These are phyloP conservation scores for Formica exsecta DNA, from an alignment of 1,140 invertebrate species.

Conservation along the genomic window DNA sequence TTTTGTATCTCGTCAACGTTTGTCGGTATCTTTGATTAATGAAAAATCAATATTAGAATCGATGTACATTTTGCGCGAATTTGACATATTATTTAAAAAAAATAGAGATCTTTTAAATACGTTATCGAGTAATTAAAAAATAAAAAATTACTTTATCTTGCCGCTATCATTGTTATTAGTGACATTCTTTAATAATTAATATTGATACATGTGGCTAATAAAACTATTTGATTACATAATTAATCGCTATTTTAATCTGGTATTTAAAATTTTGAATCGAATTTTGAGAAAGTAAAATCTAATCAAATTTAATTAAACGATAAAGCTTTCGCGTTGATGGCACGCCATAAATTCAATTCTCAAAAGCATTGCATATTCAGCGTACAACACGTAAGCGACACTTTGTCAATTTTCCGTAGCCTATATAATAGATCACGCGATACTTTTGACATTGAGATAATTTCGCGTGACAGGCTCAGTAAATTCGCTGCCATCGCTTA, in stretches of 20 bases:
- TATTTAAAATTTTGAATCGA: too few relatives aligned
- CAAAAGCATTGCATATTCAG: too few relatives aligned
- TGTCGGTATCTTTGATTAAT: not conserved
- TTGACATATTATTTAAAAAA: not conserved
- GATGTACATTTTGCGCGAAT: not conserved
- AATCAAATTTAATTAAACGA: too few relatives aligned
- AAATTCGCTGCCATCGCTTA: not conserved
- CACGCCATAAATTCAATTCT: too few relatives aligned
- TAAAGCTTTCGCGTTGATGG: too few relatives aligned
- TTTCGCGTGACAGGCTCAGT: not conserved
- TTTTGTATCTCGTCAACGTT: not conserved
- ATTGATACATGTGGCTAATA: not conserved
- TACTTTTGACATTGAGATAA: not conserved
- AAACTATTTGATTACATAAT: not conserved
- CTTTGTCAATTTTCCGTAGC: too few relatives aligned
- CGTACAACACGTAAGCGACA: too few relatives aligned
- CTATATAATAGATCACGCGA: too few relatives aligned
- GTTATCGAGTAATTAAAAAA: not conserved
- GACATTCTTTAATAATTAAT: not conserved
- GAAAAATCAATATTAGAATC: not conserved
- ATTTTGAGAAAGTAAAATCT: too few relatives aligned
- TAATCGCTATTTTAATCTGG: not conserved
- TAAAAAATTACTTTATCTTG: not conserved
- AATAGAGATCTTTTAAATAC: not conserved
- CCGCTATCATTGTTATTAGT: not conserved